These are phyloP conservation scores for Phodopus roborovskii DNA, from an alignment of 2,113 vertebrate species.

Conservation along the genomic window DNA sequence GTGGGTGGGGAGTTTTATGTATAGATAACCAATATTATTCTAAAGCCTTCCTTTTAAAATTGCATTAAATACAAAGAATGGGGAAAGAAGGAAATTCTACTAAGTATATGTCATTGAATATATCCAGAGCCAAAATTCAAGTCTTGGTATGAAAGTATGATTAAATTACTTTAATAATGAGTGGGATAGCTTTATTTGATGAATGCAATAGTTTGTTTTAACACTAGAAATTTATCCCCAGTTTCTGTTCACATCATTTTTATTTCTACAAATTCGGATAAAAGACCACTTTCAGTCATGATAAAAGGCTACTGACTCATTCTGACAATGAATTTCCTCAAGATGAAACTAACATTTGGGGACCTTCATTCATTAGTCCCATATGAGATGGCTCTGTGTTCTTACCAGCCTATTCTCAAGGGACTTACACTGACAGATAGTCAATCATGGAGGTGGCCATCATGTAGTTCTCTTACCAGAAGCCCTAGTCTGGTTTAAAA, in stretches of 20 bases:
- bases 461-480: background rate
- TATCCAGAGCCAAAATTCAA: conserved; percentile 46
- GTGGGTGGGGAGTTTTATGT: background rate
- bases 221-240: background rate
- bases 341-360: background rate
- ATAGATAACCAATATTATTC: conserved; percentile 47
- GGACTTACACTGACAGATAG: background rate
- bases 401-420: background rate
- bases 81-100: conserved; percentile 26
- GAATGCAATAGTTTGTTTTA: background rate
- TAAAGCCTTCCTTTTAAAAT: conserved; percentile 68
- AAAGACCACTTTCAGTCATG: background rate
- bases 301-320: background rate
- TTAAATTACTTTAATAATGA: conserved; percentile 27
- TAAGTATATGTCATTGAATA: conserved; percentile 35
- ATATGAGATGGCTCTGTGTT: background rate
- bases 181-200: conserved; percentile 21
- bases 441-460: background rate
- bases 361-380: background rate
- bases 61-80: conserved; percentile 52
- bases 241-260: background rate
- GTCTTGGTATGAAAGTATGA: conserved; percentile 32
- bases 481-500: background rate
- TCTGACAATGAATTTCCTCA: conserved; percentile 20
- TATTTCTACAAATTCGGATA: conserved; percentile 32